Conservation (phyloP, 2,797 vertebrate species). For the Loriculus beryllinus region DNA sequence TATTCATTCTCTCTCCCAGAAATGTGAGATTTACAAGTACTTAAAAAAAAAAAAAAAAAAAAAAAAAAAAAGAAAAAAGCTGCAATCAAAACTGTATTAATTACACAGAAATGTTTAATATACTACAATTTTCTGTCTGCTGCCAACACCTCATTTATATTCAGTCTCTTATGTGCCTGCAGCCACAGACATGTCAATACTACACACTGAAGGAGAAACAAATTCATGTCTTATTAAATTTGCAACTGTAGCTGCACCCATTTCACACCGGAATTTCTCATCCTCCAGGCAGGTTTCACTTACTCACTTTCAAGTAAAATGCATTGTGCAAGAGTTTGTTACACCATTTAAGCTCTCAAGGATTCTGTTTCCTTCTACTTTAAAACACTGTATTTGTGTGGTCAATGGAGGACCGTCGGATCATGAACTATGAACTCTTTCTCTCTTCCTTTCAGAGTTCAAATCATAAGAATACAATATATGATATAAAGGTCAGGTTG, state of each 20-base stretch:
- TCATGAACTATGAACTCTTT: neutral
- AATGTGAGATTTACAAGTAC: neutral
- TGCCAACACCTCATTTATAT: constrained; percentile 60
- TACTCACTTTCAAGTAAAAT: neutral
- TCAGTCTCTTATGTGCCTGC: constrained; percentile 56
- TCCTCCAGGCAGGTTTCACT: constrained; percentile 59
- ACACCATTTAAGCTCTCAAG: constrained; percentile 21
- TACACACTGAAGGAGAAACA: constrained; percentile 59
- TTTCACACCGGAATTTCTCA: constrained; percentile 74
- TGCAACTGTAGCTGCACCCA: constrained; percentile 69
- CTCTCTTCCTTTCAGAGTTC: neutral
- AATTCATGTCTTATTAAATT: constrained; percentile 66
- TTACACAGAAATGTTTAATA: constrained; percentile 65
- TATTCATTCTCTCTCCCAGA: neutral
- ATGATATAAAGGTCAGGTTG: neutral
- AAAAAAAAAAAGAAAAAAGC: neutral
- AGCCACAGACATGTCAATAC: constrained; percentile 73
- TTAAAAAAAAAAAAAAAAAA: neutral
- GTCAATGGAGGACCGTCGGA: neutral
- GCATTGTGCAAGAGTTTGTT: constrained; percentile 1
- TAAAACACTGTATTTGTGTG: neutral
- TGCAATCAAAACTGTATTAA: constrained; percentile 38
- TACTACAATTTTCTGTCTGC: constrained; percentile 26
- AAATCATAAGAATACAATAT: neutral
- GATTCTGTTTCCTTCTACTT: constrained; percentile 7